phyloP scores from a whole-genome alignment of 2,888 invertebrate species.

The Metopia argyrocephala region DNA sequence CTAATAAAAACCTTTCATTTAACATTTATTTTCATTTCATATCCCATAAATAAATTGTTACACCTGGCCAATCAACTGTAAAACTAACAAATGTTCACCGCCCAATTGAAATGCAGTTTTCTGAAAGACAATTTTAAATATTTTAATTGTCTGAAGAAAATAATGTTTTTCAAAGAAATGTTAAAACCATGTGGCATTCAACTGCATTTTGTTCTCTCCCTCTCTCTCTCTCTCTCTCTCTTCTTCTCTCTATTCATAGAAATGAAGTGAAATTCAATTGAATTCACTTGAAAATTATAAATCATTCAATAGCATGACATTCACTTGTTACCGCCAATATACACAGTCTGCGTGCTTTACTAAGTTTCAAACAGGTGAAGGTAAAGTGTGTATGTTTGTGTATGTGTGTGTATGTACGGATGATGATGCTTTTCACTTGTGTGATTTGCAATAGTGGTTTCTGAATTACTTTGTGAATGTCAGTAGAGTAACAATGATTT shows the following conservation, averaged over 20 bases:
- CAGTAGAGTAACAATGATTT: slow-evolving; percentile 4
- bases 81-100: not conserved
- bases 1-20: too few relatives aligned
- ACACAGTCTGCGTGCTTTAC: not conserved
- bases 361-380: not conserved
- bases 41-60: not conserved
- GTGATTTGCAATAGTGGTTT: not conserved
- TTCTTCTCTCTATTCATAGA: too few relatives aligned
- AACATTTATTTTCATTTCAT: too few relatives aligned
- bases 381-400: not conserved
- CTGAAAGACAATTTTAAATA: not conserved
- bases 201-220: not conserved
- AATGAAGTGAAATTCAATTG: not conserved
- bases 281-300: not conserved
- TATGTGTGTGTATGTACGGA: too few relatives aligned
- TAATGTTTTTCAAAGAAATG: not conserved
- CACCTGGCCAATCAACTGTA: not conserved
- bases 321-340: not conserved
- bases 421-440: not conserved
- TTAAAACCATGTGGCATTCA: not conserved
- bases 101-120: not conserved
- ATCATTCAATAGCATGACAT: not conserved
- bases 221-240: too few relatives aligned
- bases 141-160: not conserved
- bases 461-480: slow-evolving; percentile 12